These are phyloP conservation scores for Cinclus cinclus DNA, from an alignment of 2,113 vertebrate genomes.

Conservation along the genomic window DNA sequence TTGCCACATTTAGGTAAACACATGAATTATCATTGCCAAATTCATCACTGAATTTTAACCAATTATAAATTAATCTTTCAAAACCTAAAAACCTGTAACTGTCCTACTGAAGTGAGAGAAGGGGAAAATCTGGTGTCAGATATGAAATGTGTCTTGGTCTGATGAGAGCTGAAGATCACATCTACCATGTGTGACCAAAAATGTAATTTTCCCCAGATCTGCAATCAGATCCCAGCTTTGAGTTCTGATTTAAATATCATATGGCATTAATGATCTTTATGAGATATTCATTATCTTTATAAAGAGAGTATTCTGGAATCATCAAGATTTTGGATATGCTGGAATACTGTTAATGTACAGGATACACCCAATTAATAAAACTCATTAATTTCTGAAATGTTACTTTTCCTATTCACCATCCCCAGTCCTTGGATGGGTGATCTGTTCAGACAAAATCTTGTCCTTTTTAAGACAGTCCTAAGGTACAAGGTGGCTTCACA, in stretches of 20 bases:
- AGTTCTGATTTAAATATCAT: background rate
- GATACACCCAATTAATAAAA: conserved; percentile 24
- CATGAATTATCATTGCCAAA: background rate
- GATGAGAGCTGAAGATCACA: background rate
- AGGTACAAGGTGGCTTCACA: background rate
- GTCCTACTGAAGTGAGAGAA: background rate
- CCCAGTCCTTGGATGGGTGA: background rate
- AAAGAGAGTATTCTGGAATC: background rate
- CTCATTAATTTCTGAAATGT: background rate
- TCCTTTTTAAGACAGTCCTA: background rate
- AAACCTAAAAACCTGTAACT: background rate
- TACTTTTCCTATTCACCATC: conserved; percentile 2
- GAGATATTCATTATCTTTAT: background rate
- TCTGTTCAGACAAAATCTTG: background rate
- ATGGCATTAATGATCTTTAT: background rate
- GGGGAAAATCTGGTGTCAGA: background rate
- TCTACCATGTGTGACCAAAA: background rate
- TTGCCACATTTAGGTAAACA: background rate
- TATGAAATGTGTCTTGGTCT: background rate
- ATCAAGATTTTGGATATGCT: background rate
- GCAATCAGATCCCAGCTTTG: background rate
- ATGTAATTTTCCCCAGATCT: background rate
- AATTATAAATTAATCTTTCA: background rate
- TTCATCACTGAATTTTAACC: background rate
- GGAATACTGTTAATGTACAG: background rate